A percentile compares a stretch with the other conserved stretches of the same genome.
These are phyloP conservation scores for Panurus biarmicus DNA, from an alignment of 2,113 vertebrate genomes.

Conservation along the genomic window DNA sequence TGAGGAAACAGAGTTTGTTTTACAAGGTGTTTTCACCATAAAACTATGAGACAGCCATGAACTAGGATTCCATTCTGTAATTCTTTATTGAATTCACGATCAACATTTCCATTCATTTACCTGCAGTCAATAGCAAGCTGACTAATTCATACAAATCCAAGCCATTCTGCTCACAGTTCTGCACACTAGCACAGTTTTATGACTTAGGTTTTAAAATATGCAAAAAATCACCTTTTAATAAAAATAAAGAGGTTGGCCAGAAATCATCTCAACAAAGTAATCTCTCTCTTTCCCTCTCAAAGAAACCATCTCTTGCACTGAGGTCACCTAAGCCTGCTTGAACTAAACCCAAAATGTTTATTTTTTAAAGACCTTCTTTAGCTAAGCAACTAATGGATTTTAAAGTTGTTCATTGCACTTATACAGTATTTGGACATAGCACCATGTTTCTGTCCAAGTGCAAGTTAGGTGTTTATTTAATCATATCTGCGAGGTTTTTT, in stretches of 20 bases:
- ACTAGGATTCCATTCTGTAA: not conserved
- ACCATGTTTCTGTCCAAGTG: not conserved
- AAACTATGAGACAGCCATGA: not conserved
- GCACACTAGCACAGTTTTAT: not conserved
- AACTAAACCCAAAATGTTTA: not conserved
- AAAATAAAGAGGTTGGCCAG: not conserved
- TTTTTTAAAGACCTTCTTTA: not conserved
- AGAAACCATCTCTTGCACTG: not conserved
- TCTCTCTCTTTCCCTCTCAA: no score
- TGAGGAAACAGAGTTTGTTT: not conserved
- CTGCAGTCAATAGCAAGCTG: not conserved
- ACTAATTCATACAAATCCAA: not conserved
- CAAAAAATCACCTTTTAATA: not conserved
- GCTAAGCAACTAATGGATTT: not conserved
- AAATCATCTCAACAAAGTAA: not conserved
- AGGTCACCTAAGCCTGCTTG: not conserved
- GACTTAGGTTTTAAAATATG: not conserved
- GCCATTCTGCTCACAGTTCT: not conserved
- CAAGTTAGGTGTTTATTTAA: not conserved
- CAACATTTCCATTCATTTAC: not conserved
- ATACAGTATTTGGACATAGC: not conserved
- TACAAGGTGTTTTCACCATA: not conserved
- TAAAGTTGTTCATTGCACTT: not conserved
- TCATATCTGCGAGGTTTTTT: fast-evolving
- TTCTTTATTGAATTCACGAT: not conserved